Percentiles rank a stretch among this genome's conserved stretches.
Conservation (phyloP, 2,888 invertebrate species). For the Sicus ferrugineus region DNA sequence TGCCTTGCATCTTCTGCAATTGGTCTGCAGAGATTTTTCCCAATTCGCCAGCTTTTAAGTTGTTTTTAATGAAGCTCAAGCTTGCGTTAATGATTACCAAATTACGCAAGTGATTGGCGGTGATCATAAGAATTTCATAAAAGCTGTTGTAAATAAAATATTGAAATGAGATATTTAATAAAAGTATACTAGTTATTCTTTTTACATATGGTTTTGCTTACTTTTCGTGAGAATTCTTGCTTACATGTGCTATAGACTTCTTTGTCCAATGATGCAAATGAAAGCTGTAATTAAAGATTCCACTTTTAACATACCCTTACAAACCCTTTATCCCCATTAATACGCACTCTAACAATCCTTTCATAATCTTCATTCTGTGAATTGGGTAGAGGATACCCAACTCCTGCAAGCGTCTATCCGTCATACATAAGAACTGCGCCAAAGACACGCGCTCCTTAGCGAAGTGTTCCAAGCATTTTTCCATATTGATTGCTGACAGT, state of each 20-base stretch:
- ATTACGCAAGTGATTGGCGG: constrained; percentile 61
- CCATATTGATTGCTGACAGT: constrained; percentile 52
- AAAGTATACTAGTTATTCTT: too few species aligned
- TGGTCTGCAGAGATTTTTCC: constrained; percentile 47
- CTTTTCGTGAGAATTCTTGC: constrained; percentile 48
- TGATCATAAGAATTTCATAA: constrained; percentile 60
- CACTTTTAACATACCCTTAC: neutral
- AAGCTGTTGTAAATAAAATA: constrained; percentile 51
- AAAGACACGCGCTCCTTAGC: constrained; percentile 54
- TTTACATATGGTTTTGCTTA: constrained; percentile 35
- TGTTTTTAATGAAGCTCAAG: constrained; percentile 51
- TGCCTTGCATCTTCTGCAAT: constrained; percentile 44
- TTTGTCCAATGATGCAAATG: constrained; percentile 62
- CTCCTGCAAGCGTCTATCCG: constrained; percentile 50
- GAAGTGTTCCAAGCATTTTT: constrained; percentile 52
- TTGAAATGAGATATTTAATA: too few species aligned
- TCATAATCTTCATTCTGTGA: constrained; percentile 56
- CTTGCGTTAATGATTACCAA: constrained; percentile 56
- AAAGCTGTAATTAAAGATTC: constrained; percentile 49
- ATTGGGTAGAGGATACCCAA: constrained; percentile 57
- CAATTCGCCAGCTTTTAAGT: constrained; percentile 44
- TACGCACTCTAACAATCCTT: constrained; percentile 59
- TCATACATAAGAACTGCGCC: constrained; percentile 57
- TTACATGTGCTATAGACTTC: constrained; percentile 55
- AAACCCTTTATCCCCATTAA: neutral